Conservation (phyloP, 1,140 invertebrate species). For the Bombus superbus region DNA sequence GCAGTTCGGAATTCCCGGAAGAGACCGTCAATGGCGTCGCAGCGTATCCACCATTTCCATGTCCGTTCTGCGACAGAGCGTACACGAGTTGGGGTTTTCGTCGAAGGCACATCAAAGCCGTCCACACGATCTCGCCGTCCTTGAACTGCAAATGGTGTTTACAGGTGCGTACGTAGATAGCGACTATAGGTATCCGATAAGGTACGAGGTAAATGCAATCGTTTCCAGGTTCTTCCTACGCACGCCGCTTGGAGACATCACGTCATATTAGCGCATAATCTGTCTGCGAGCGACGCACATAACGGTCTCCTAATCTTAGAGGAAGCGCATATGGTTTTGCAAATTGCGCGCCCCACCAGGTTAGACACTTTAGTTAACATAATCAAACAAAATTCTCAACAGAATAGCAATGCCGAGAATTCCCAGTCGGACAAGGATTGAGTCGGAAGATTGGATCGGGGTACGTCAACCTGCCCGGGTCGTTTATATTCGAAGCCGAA, state of each 20-base stretch:
- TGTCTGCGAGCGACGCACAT: constrained; percentile 84
- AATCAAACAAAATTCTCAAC: constrained; percentile 72
- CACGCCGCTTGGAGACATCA: constrained; percentile 85
- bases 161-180: constrained; percentile 62
- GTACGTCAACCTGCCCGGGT: background rate
- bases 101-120: constrained; percentile 85
- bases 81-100: constrained; percentile 87
- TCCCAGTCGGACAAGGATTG: constrained; percentile 50
- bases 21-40: constrained; percentile 54
- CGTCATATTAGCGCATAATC: constrained; percentile 83
- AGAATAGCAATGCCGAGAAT: constrained; percentile 53
- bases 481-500: no score
- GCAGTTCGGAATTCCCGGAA: constrained; percentile 56
- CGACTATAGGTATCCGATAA: background rate
- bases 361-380: constrained; percentile 79
- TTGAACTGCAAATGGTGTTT: constrained; percentile 85
- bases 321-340: constrained; percentile 86
- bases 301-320: constrained; percentile 86
- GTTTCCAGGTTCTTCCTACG: constrained; percentile 80
- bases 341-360: constrained; percentile 80
- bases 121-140: constrained; percentile 83
- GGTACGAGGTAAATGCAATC: background rate
- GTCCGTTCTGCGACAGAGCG: constrained; percentile 86
- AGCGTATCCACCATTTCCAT: constrained; percentile 84
- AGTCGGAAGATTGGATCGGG: background rate